Percentiles rank a stretch among this genome's conserved stretches.
Evolutionary conservation across 2,113 vertebrate genomes (phyloP).

Genomic region (Chinchilla lanigera): DNA sequence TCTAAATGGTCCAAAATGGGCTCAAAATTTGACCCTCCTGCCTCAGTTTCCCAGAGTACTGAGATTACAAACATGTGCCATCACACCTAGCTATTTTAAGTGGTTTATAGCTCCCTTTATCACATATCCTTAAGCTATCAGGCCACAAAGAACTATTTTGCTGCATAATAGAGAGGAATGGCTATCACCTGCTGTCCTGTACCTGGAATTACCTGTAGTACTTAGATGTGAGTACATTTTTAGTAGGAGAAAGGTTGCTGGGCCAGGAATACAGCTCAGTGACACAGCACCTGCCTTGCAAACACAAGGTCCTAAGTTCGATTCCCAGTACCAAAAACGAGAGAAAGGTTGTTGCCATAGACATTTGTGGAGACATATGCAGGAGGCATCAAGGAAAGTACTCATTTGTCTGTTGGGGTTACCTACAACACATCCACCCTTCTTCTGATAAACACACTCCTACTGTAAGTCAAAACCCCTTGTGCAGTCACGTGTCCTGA

Average conservation of each 20-base stretch:
- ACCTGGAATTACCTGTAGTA: not conserved
- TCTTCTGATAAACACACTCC: not conserved
- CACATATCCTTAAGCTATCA: not conserved
- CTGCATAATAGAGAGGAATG: not conserved
- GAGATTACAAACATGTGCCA: not conserved
- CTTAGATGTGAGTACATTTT: slow-evolving; percentile 31
- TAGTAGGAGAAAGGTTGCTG: slow-evolving; percentile 4
- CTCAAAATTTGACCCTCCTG: not conserved
- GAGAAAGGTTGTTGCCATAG: not conserved
- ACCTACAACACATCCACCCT: not conserved
- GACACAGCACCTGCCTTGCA: too few species aligned
- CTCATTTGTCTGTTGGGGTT: not conserved
- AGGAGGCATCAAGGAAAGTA: not conserved
- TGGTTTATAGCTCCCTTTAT: slow-evolving; percentile 53
- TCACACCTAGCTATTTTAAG: not conserved
- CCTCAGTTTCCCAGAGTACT: not conserved
- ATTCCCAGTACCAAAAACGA: too few species aligned
- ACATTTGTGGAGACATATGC: not conserved
- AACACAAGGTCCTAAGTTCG: too few species aligned
- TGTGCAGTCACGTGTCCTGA: not conserved
- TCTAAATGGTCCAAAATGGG: not conserved
- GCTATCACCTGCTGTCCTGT: not conserved
- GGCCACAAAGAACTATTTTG: not conserved
- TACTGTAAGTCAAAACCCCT: not conserved
- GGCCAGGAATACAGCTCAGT: too few species aligned